A percentile compares a stretch with the other conserved stretches of the same genome.
Conservation (phyloP, 2,888 invertebrate species). For the Teleiodes luculella region DNA sequence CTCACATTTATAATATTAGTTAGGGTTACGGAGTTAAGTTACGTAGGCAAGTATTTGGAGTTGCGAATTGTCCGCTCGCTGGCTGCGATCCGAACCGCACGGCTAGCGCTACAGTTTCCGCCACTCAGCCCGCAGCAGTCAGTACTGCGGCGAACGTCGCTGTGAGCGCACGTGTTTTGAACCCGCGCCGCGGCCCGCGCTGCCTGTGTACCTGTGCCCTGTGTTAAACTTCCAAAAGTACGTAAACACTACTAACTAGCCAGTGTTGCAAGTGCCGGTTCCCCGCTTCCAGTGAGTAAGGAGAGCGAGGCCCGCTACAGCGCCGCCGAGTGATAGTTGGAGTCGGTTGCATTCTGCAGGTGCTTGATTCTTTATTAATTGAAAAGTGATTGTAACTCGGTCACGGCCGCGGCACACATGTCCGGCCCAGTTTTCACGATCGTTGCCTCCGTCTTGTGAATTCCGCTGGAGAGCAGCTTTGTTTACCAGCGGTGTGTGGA, state of each 20-base stretch:
- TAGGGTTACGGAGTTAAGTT: conserved; percentile 74
- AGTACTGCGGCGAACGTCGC: conserved; percentile 34
- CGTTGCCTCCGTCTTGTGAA: conserved; percentile 55
- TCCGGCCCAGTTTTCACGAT: conserved; percentile 77
- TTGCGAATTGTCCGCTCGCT: conserved; percentile 60
- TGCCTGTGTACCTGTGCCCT: conserved; percentile 18
- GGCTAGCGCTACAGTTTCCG: conserved; percentile 20
- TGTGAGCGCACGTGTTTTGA: conserved; percentile 6
- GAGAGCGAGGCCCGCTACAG: conserved; percentile 41
- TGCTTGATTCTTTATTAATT: conserved; percentile 74
- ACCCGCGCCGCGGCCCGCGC: conserved; percentile 18
- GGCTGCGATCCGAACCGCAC: conserved; percentile 22
- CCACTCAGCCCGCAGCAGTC: conserved; percentile 17
- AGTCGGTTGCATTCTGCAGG: conserved; percentile 72
- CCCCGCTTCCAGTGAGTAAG: conserved; percentile 46
- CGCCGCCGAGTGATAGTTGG: conserved; percentile 46
- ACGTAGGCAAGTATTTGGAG: conserved; percentile 62
- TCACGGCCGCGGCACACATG: conserved; percentile 75
- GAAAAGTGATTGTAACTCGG: conserved; percentile 77
- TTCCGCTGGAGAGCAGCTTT: conserved; percentile 62
- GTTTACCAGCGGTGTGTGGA: conserved; percentile 46
- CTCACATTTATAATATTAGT: too few species aligned
- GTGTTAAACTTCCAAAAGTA: conserved; percentile 43
- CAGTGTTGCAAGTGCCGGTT: conserved; percentile 49
- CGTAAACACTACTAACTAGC: conserved; percentile 57